phyloP scores from a whole-genome alignment of 2,888 invertebrate genomes.

The Criorhina ranunculi region DNA sequence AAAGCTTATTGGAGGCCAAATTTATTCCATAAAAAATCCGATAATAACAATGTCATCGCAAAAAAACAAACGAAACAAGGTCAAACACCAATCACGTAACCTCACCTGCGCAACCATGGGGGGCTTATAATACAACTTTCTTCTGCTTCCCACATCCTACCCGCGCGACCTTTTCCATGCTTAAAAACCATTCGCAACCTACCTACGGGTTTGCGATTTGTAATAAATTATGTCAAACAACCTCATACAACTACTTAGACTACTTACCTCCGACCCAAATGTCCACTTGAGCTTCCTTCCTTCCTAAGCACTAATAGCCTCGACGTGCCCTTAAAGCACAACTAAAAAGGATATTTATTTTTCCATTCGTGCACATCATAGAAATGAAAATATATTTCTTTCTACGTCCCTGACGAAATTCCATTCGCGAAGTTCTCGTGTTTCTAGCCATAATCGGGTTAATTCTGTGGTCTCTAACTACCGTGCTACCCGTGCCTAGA shows the following conservation, averaged over 20 bases:
- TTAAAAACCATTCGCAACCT: constrained; percentile 59
- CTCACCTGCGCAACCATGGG: neutral
- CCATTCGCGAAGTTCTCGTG: constrained; percentile 37
- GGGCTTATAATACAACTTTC: constrained; percentile 12
- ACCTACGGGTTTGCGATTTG: constrained; percentile 47
- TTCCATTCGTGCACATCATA: constrained; percentile 10
- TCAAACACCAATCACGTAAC: constrained; percentile 52
- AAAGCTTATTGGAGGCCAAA: constrained; percentile 17
- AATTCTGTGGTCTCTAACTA: constrained; percentile 28
- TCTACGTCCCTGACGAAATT: constrained; percentile 25
- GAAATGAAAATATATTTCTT: neutral
- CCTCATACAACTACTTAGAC: constrained; percentile 13
- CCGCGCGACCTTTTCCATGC: constrained; percentile 42
- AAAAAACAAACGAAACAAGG: constrained; percentile 46
- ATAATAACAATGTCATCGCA: constrained; percentile 44
- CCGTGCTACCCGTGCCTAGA: constrained; percentile 48
- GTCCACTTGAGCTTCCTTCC: constrained; percentile 24
- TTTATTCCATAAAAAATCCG: constrained; percentile 29
- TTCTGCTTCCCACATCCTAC: constrained; percentile 10
- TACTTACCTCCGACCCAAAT: constrained; percentile 17
- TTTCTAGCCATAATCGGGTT: constrained; percentile 44
- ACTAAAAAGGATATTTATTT: neutral
- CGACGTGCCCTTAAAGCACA: neutral
- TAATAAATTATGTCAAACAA: constrained; percentile 66
- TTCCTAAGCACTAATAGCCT: constrained; percentile 2